Base-by-base conservation (phyloP, 2,113 vertebrate species). In the Sprattus sprattus region DNA sequence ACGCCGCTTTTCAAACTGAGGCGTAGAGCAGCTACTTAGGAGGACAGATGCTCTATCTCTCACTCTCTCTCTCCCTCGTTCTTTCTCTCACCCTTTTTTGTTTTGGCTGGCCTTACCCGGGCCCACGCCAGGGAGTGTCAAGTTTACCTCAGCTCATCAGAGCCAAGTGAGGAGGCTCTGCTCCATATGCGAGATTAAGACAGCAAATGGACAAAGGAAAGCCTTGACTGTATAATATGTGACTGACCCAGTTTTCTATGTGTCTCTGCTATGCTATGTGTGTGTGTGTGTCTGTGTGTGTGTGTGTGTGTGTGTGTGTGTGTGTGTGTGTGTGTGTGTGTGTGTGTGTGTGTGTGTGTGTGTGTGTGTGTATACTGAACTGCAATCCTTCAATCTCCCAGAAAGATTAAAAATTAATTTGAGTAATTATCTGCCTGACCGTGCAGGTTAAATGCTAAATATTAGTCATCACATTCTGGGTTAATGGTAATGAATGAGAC, bases 51-150 rank as follows among this genome's bases (percentile, higher is more conserved):
- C 71, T 84, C 88, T 91, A 88, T 88, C 87, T 85, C 88, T 86
- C 88, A 83, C 85, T 88, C 90, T 89, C 88, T 82, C 84, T 91
- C 89, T 85, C 52, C 32, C 52, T 81, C 93, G 91, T 93, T 83
- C 52, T 45, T 54, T 45, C 18, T n/a, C 54, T 22, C 15, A 22
- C 82, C n/a, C 16, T 45, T 22, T 44, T 15, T 22, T 67, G 83
- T 84, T 57, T 47, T 46, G 54, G 83, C 54, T 45, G 57, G 28
- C 57, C 32, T 25, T 45, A 60, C 44, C 18, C 44, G 45, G 4
- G 50, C 50, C 82, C 52, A 64, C 50, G 18, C n/a, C 52, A 32
- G 47, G 50, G 18, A 32, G 54, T 45, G 52, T 78, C 32, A 78
- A 78, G 71, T 39, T 78, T 71, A 78, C 71, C 25, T 78, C 71